Evolutionary conservation across 2,888 invertebrate species (phyloP).

Genomic region (Spatulosminthurus flaviceps): DNA sequence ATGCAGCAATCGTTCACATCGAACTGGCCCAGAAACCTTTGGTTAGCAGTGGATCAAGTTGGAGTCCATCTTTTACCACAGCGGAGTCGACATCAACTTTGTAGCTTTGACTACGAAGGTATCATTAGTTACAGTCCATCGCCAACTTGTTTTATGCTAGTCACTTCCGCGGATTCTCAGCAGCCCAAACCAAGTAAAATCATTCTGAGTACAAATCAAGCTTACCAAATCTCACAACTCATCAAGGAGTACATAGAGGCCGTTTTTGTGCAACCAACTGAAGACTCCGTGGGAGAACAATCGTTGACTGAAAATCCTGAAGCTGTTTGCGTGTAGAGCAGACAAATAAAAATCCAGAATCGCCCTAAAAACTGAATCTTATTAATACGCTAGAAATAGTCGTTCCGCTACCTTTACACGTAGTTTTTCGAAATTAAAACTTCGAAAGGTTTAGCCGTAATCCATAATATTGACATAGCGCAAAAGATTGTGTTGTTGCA

Average conservation of each 20-base stretch:
- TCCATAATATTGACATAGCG: too few relatives aligned
- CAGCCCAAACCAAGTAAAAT: constrained; percentile 88
- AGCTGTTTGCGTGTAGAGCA: not conserved
- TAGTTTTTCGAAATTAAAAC: too few relatives aligned
- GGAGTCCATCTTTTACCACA: constrained; percentile 91
- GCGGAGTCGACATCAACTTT: constrained; percentile 85
- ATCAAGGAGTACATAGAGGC: constrained; percentile 53
- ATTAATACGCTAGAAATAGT: too few relatives aligned
- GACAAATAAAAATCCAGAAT: not conserved
- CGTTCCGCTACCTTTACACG: too few relatives aligned
- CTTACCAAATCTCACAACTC: constrained; percentile 66
- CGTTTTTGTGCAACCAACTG: constrained; percentile 43
- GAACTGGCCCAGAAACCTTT: constrained; percentile 91
- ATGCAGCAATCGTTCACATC: constrained; percentile 92
- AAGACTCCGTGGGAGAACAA: constrained; percentile 21
- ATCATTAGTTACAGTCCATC: constrained; percentile 92
- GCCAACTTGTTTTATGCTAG: constrained; percentile 90
- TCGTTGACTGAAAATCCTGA: not conserved
- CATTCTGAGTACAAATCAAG: constrained; percentile 91
- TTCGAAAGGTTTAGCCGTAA: too few relatives aligned
- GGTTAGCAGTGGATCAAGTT: constrained; percentile 92
- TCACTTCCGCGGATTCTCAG: constrained; percentile 70
- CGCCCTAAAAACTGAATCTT: not conserved
- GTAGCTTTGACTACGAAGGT: constrained; percentile 89
- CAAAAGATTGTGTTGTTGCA: too few relatives aligned